Conservation (phyloP, 2,113 vertebrate genomes). For the Rattus rattus region DNA sequence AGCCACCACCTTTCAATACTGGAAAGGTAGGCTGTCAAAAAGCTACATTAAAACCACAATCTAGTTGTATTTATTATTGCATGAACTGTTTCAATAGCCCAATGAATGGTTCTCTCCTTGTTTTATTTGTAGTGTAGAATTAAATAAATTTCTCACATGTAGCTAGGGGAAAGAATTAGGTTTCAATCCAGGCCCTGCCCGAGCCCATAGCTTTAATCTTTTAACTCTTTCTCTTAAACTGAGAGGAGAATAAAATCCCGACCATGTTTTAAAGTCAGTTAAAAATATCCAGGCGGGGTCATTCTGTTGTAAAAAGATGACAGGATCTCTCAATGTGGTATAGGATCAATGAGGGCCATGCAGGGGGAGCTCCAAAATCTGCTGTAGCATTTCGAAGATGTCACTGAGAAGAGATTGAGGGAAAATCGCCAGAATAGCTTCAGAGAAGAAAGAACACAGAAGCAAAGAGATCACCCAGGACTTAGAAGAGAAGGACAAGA, state of each 20-base stretch:
- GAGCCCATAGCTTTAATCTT: not conserved
- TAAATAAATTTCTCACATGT: not conserved
- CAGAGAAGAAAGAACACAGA: not conserved
- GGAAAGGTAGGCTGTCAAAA: not conserved
- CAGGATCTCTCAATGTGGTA: not conserved
- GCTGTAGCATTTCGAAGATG: not conserved
- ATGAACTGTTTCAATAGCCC: not conserved
- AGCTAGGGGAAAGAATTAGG: not conserved
- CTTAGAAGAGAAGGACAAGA: not conserved
- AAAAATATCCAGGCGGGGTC: not conserved
- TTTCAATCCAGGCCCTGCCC: not conserved
- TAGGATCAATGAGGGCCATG: not conserved
- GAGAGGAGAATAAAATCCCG: not conserved
- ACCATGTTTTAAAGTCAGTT: conserved; percentile 11
- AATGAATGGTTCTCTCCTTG: not conserved
- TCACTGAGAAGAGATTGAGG: not conserved
- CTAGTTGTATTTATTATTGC: not conserved
- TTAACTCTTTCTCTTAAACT: conserved; percentile 23
- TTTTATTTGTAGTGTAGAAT: not conserved
- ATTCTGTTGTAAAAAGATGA: not conserved
- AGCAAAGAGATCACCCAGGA: not conserved
- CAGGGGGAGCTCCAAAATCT: not conserved
- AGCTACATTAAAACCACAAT: not conserved
- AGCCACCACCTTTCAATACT: not conserved
- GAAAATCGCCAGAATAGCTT: not conserved